Evolutionary conservation across 2,888 invertebrate genomes (phyloP), one percentile per base, ranked within the genome.

Genomic region (Nephrotoma guestfalica): DNA sequence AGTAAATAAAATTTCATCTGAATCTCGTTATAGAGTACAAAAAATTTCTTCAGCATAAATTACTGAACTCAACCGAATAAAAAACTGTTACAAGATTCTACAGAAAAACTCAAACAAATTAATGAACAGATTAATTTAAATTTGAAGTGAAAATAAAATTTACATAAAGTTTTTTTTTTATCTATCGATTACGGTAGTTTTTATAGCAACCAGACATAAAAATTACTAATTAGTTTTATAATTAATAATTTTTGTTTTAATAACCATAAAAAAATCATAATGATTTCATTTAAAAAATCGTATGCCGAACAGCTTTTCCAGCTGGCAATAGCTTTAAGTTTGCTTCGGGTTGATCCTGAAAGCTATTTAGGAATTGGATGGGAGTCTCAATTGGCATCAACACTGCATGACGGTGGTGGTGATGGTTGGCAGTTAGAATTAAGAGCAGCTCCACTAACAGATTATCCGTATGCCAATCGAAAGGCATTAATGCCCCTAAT

Each of bases 281-380:
- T 97, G 96, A 93, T 96, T 92, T 95, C 95, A 89, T 92, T 96
- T 89, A 97, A 97, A 92, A 97, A 97, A 91, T 92, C 96, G 85
- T 96, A 96, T 89, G 94, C 96, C 86, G 96, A 96, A 90, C 96
- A 97, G 92, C 92, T 97, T 89, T 91, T 97, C 88, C 95, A 97
- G 91, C 92, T 97, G 89, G 95, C 97, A 88, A 91, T 98, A 90
- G 93, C 97, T 88, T 92, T 97, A 89, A 95, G 97, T 91, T 93
- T 97, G 88, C 91, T 97, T 86, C 94, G 96, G 89, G 95, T 95
- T 13, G 95, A 96, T 90, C 95, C 96, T 0, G 94, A 95, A 88
- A 93, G 94, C 41, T 94, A 95, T 89, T 91, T 95, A 86, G 93
- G 93, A 85, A 93, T 94, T 89, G 93, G 93, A 87, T 91, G 90